Conservation (phyloP, 2,888 invertebrate genomes). For the Amiota communis region DNA sequence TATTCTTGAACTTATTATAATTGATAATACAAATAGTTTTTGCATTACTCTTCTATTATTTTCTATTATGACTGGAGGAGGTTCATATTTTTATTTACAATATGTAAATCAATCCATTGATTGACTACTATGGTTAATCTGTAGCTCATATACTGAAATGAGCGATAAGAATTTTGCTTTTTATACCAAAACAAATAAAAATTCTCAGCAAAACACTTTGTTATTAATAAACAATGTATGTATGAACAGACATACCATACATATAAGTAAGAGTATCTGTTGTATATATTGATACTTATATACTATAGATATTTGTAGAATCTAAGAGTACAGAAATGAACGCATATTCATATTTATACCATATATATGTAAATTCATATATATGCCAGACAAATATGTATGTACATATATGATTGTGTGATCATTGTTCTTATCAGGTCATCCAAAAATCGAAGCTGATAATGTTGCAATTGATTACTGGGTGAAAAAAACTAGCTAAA, state of each 20-base stretch:
- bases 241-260: no score
- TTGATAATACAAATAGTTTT: constrained; percentile 7
- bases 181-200: background rate
- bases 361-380: background rate
- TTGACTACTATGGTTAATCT: background rate
- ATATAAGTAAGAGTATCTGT: no score
- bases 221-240: no score
- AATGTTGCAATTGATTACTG: background rate
- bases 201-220: background rate
- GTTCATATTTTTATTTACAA: background rate
- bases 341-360: background rate
- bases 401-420: constrained; percentile 9
- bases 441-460: constrained; percentile 33
- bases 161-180: background rate
- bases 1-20: background rate
- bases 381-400: background rate
- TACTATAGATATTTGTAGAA: no score
- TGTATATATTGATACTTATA: no score
- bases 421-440: constrained; percentile 29
- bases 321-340: no score
- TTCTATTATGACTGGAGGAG: background rate
- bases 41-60: background rate
- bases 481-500: constrained; percentile 3
- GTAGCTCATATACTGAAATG: no score
- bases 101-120: background rate